phyloP scores from a whole-genome alignment of 2,888 invertebrate species.

The Thereva nobilitata region DNA sequence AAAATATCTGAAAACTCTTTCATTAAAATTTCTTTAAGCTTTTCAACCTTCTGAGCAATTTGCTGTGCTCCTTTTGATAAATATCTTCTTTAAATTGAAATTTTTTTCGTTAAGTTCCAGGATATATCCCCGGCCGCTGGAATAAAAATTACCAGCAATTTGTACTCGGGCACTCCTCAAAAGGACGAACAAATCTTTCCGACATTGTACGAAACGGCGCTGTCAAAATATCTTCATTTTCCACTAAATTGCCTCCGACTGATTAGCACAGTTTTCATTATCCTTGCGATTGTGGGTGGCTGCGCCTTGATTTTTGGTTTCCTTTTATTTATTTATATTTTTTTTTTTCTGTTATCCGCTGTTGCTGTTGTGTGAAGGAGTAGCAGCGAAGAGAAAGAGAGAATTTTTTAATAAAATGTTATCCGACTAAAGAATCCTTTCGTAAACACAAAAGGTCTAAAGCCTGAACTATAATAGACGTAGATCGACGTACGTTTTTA shows the following conservation, averaged over 20 bases:
- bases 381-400: not conserved
- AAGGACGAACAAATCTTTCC: slow-evolving; percentile 2
- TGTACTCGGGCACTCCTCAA: slow-evolving; percentile 13
- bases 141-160: slow-evolving; percentile 33
- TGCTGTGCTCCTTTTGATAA: slow-evolving; percentile 26
- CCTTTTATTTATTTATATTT: not conserved
- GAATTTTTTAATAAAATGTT: slow-evolving; percentile 33
- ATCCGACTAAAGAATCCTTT: slow-evolving; percentile 31
- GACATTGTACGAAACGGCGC: slow-evolving; percentile 21
- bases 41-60: slow-evolving; percentile 15
- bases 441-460: slow-evolving; percentile 31
- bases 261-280: slow-evolving; percentile 31
- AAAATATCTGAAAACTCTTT: slow-evolving; percentile 14
- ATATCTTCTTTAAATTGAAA: slow-evolving; percentile 30
- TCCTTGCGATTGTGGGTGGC: slow-evolving; percentile 13
- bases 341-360: too few species aligned
- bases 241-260: slow-evolving; percentile 34
- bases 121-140: slow-evolving; percentile 16
- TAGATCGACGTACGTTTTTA: too few species aligned
- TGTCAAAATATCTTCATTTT: slow-evolving; percentile 35
- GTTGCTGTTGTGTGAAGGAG: too few species aligned
- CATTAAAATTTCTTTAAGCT: slow-evolving; percentile 27
- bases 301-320: slow-evolving; percentile 4
- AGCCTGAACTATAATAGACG: too few species aligned
- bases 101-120: slow-evolving; percentile 24